Evolutionary conservation across 2,797 vertebrate genomes (phyloP), one percentile per base, ranked within the genome.

Genomic region (Hippopotamyrus pictus): DNA sequence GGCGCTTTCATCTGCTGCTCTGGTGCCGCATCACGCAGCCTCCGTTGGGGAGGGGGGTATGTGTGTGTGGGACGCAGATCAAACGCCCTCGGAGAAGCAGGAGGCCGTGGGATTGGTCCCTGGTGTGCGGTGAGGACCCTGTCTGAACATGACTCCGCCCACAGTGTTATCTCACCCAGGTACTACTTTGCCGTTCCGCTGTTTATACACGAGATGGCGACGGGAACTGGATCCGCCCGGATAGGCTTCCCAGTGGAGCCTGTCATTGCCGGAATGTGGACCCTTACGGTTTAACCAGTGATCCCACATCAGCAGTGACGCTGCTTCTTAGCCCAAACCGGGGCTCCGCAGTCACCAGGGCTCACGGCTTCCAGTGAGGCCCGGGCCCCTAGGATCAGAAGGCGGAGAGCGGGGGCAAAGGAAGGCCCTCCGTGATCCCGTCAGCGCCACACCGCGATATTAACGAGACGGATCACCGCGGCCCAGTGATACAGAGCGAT

Each of bases 381-480:
- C 2, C 0, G 1, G 33, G 33, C 69, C 17, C 33, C 37, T 11
- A 12, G 69, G 29, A 41, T 76, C 69, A 17, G 50, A 37, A 44
- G 53, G 59, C 11, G 12, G 57, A 83, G 85, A 4, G 51, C 3
- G 51, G 51, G 51, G 12, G 12, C 12, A 17, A 17, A 4, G 51
- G 8, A 73, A 5, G 29, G 25, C 62, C 83, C 82, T 46, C 25
- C 41, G 17, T 86, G 65, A 48, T 44, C 54, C 83, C 29, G 59
- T 19, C 29, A 29, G 22, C 37, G n/a, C 92, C 89, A 88, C 65
- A 89, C 25, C 0, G 0, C 92, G 92, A 94, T 94, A 93, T 93
- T 92, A 94, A 95, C 91, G 59, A 90, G 93, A 95, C 95, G 93
- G 94, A 95, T 89, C 87, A 76, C 90, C 92, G 92, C 90, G 73